Conservation (phyloP, 1,140 invertebrate species). For the Theocolax elegans region DNA sequence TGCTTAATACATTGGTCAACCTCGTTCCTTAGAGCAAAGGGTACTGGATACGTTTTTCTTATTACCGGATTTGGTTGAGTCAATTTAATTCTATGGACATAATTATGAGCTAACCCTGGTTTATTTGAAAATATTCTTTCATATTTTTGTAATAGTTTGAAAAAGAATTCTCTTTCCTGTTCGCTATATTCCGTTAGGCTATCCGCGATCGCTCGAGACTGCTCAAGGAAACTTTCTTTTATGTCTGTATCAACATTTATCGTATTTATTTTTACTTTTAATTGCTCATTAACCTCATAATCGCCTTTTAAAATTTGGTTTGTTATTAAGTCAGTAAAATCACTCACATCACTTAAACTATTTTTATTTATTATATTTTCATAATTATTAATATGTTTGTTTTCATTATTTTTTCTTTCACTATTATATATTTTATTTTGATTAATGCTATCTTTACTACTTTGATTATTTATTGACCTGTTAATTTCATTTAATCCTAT, state of each 20-base stretch:
- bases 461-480: neutral
- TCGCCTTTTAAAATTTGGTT: too few relatives aligned
- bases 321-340: too few relatives aligned
- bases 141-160: neutral
- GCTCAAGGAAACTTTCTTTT: neutral
- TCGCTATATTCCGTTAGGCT: neutral
- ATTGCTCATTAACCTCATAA: too few relatives aligned
- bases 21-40: constrained; percentile 28
- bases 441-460: neutral
- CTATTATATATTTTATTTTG: neutral
- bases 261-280: too few relatives aligned
- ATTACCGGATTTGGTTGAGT: neutral
- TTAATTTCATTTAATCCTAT: neutral
- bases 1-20: constrained; percentile 38
- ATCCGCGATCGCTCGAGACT: neutral
- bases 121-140: constrained; percentile 8
- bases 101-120: neutral
- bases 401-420: neutral
- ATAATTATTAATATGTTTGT: neutral
- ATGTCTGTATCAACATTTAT: neutral
- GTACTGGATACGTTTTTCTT: constrained; percentile 46
- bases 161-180: too few relatives aligned
- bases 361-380: neutral
- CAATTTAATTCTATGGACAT: neutral
- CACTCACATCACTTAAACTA: neutral